These are phyloP conservation scores for Tetrax tetrax DNA, from an alignment of 2,113 vertebrate genomes.

Conservation along the genomic window DNA sequence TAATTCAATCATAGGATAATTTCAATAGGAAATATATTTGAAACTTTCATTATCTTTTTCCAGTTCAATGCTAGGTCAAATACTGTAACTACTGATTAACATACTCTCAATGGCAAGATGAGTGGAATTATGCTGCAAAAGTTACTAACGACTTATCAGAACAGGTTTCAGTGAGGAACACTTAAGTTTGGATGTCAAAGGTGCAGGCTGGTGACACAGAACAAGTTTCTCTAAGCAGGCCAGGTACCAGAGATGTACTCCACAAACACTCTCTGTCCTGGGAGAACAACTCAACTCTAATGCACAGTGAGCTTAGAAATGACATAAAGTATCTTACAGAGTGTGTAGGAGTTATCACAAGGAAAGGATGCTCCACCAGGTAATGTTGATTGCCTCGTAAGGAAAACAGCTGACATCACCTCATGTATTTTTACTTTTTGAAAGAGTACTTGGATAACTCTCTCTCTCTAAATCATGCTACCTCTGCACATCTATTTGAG, in stretches of 20 bases:
- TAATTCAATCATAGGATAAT: background rate
- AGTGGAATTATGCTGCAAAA: background rate
- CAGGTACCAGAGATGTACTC: accelerated
- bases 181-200: background rate
- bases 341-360: background rate
- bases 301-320: background rate
- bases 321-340: accelerated
- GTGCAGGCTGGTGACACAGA: background rate
- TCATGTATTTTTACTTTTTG: background rate
- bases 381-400: background rate
- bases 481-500: background rate
- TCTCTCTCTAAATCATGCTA: background rate
- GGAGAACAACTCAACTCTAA: background rate
- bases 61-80: background rate
- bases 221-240: background rate
- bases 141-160: accelerated
- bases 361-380: background rate
- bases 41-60: background rate
- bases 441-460: background rate
- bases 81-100: background rate
- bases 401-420: background rate
- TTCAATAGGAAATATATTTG: background rate
- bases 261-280: background rate
- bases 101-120: background rate
- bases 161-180: background rate